Evolutionary conservation across 2,888 invertebrate genomes (phyloP), one percentile per base, ranked within the genome.

Genomic region (Agriopis leucophaearia): DNA sequence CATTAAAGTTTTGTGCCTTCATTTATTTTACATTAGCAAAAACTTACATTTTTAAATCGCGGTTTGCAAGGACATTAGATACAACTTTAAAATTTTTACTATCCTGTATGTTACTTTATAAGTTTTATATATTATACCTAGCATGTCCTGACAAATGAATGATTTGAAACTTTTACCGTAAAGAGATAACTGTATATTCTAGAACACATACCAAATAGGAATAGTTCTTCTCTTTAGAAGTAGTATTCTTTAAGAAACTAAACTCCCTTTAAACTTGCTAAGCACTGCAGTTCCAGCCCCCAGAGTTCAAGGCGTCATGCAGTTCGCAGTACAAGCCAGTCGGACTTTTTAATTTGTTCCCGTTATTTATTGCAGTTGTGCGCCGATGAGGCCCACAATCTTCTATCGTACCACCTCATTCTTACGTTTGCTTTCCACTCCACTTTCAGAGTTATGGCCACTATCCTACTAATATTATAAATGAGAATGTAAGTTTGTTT

Each of bases 311-410:
- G 73, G 57, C 61, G 63, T 69, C 73, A 73, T 75, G 77, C 72
- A 74, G 77, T 70, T 71, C 70, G 80, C 74, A 77, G 73, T 57
- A 48, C 67, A 58, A 54, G 51, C 18, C 48, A 35, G 60, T 62
- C 38, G 59, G 64, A 81, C 79, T 82, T 84, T 90, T 91, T 91
- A 90, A 90, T 90, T 90, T 87, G 85, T 84, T 85, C 79, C 71
- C 69, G 86, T 88, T 88, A 90, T 90, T 90, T 90, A 90, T 85
- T 73, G 81, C 75, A 70, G 71, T 63, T 61, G 68, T 75, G 78
- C 75, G 74, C 70, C 71, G 68, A 64, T 67, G 78, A 71, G 71
- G 68, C 74, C 59, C 56, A 71, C 61, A n/a, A n/a, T n/a, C n/a
- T n/a, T n/a, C n/a, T n/a, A n/a, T n/a, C 48, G 40, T 63, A 13